Evolutionary conservation across 2,113 vertebrate species (phyloP).

Genomic region (Peromyscus maniculatus): DNA sequence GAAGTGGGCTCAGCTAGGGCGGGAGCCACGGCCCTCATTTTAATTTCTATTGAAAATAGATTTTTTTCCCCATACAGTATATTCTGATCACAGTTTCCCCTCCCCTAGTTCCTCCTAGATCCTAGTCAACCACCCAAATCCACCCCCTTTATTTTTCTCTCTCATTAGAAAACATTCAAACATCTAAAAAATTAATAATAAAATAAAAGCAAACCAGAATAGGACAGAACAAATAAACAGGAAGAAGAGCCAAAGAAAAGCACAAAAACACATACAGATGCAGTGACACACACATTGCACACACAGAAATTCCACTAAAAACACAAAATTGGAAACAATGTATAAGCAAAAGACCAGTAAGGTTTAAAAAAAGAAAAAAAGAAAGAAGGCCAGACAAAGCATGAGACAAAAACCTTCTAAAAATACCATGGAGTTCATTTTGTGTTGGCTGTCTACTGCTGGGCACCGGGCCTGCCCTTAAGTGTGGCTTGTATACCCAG

Average conservation of each 20-base stretch:
- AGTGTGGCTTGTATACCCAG: neutral
- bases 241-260: neutral
- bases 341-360: neutral
- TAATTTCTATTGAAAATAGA: neutral
- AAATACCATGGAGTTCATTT: neutral
- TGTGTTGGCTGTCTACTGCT: neutral
- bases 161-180: neutral
- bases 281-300: neutral
- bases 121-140: too few species aligned
- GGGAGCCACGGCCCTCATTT: rapidly evolving
- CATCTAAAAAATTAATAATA: neutral
- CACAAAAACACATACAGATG: neutral
- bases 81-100: neutral
- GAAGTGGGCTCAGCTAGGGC: rapidly evolving
- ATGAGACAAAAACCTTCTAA: neutral
- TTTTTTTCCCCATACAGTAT: neutral
- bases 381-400: neutral
- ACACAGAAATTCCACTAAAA: neutral
- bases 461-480: neutral
- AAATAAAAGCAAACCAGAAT: neutral
- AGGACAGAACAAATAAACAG: neutral
- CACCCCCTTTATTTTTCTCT: neutral
- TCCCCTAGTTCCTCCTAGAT: neutral
- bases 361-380: too few species aligned
- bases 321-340: neutral